Evolutionary conservation across 2,888 invertebrate genomes (phyloP).

Genomic region (Agapostemon virescens): DNA sequence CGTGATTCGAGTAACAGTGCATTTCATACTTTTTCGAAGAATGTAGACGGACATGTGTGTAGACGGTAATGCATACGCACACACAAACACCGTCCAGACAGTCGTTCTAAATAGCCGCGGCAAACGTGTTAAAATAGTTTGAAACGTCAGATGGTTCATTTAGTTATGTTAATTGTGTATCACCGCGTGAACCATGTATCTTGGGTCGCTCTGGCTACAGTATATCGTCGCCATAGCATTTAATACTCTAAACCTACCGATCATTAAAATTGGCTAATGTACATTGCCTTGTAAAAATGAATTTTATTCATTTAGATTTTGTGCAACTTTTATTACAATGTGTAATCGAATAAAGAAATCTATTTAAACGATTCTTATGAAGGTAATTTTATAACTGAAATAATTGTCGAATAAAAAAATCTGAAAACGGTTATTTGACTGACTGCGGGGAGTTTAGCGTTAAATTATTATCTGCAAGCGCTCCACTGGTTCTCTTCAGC

Average conservation of each 20-base stretch:
- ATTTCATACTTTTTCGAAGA: not conserved
- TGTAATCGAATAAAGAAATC: too few species aligned
- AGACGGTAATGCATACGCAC: not conserved
- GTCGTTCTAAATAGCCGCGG: constrained; percentile 1
- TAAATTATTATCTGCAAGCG: constrained; percentile 16
- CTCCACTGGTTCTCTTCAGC: constrained; percentile 5
- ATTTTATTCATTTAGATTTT: too few species aligned
- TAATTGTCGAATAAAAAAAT: too few species aligned
- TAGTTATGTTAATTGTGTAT: constrained; percentile 9
- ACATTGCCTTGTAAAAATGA: too few species aligned
- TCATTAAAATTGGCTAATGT: too few species aligned
- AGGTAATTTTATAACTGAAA: too few species aligned
- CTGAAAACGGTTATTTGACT: too few species aligned
- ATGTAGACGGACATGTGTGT: not conserved
- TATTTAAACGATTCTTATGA: too few species aligned
- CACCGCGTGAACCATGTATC: not conserved
- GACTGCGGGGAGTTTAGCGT: too few species aligned
- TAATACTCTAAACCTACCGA: too few species aligned
- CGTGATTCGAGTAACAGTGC: not conserved
- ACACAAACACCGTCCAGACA: not conserved
- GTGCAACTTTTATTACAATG: too few species aligned
- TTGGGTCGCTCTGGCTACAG: not conserved
- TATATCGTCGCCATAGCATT: not conserved
- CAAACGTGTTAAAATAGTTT: not conserved
- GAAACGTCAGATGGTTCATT: constrained; percentile 1